phyloP scores from a whole-genome alignment of 2,888 invertebrate genomes.

The Odontocerum albicorne region DNA sequence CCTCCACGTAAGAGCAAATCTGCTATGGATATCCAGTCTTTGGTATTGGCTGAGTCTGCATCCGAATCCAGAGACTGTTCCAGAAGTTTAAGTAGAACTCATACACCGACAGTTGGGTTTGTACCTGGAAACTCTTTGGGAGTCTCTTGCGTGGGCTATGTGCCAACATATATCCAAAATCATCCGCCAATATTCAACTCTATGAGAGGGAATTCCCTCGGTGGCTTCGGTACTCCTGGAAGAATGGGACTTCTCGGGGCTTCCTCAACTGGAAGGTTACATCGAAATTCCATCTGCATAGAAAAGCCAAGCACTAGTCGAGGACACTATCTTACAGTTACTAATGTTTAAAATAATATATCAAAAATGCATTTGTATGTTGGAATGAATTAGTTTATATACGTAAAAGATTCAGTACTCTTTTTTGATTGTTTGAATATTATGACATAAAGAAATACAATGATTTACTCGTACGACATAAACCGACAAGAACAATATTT shows the following conservation, averaged over 20 bases:
- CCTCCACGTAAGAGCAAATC: constrained; percentile 79
- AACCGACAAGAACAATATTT: no score
- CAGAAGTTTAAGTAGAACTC: constrained; percentile 22
- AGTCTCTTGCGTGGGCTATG: constrained; percentile 26
- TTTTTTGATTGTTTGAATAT: neutral
- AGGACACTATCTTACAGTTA: constrained; percentile 33
- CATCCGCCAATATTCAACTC: constrained; percentile 25
- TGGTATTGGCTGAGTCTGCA: constrained; percentile 27
- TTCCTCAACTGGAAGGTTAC: constrained; percentile 25
- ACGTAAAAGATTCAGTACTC: neutral
- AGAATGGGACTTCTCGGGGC: constrained; percentile 23
- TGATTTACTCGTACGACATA: neutral
- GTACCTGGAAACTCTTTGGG: constrained; percentile 36
- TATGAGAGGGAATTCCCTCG: constrained; percentile 28
- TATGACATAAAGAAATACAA: neutral
- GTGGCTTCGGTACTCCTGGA: constrained; percentile 28
- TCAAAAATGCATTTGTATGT: no score
- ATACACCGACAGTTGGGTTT: constrained; percentile 33
- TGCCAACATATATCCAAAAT: constrained; percentile 14
- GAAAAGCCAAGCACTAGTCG: constrained; percentile 32
- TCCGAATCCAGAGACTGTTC: constrained; percentile 19
- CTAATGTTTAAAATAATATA: constrained; percentile 36
- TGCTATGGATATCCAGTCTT: constrained; percentile 74
- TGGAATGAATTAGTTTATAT: neutral
- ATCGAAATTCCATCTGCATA: constrained; percentile 33